A percentile compares a stretch with the other conserved stretches of the same genome.
Evolutionary conservation across 2,113 vertebrate species (phyloP).

Genomic region (Cryptotis parvus): DNA sequence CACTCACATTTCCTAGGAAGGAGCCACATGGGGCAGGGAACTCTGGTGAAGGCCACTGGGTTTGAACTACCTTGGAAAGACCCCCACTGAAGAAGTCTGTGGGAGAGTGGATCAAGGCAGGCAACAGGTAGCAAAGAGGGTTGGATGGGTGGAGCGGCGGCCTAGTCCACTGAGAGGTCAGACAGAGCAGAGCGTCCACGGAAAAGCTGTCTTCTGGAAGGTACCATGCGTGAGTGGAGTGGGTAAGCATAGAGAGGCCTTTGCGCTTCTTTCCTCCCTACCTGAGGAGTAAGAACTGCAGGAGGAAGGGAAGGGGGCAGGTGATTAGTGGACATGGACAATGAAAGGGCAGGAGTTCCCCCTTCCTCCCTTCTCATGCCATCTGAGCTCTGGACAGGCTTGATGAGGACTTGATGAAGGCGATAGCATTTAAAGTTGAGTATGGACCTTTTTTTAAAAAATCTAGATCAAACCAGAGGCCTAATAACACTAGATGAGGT

Average conservation of each 20-base stretch:
- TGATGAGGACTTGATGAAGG: neutral
- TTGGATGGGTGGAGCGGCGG: accelerated
- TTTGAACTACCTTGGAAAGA: neutral
- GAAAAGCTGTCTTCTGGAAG: neutral
- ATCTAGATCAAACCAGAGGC: neutral
- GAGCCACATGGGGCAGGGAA: neutral
- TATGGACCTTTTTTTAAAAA: neutral
- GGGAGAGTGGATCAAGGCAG: neutral
- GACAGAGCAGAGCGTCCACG: accelerated
- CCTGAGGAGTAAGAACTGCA: neutral
- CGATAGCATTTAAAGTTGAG: neutral
- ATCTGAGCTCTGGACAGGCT: neutral
- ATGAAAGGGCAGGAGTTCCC: accelerated
- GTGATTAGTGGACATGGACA: neutral
- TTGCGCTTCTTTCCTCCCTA: too few relatives aligned
- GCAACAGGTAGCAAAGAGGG: neutral
- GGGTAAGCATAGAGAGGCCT: neutral
- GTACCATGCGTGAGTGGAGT: neutral
- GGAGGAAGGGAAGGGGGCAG: accelerated
- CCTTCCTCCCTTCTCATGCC: accelerated
- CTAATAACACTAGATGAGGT: neutral
- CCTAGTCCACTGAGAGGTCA: neutral
- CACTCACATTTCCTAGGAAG: neutral
- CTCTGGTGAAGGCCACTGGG: neutral
- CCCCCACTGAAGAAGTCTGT: neutral